These are phyloP conservation scores for Lepus americanus DNA, from an alignment of 2,113 vertebrate genomes.

Conservation along the genomic window DNA sequence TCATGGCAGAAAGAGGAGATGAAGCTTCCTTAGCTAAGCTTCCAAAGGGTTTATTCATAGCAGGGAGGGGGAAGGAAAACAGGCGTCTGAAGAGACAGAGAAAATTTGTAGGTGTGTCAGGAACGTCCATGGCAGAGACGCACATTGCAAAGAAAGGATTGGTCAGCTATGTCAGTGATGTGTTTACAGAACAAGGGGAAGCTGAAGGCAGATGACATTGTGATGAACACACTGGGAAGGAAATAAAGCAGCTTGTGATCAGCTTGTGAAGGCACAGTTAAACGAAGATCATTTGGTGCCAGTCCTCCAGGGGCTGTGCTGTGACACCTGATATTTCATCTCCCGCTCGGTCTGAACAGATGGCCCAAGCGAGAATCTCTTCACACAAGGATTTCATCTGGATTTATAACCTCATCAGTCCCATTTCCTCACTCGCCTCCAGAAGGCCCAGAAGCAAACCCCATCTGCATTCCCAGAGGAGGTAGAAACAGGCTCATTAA, in stretches of 20 bases:
- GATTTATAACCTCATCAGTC: slow-evolving; percentile 66
- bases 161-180: neutral
- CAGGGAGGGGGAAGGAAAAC: neutral
- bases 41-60: neutral
- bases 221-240: neutral
- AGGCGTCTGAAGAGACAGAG: neutral
- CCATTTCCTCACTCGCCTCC: slow-evolving; percentile 60
- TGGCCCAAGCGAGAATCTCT: slow-evolving; percentile 59
- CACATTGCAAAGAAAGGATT: neutral
- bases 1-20: neutral
- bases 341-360: slow-evolving; percentile 71
- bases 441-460: slow-evolving; percentile 58
- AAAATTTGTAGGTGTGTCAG: neutral
- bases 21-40: neutral
- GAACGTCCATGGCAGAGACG: neutral
- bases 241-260: slow-evolving; percentile 42
- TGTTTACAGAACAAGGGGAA: slow-evolving; percentile 14
- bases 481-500: slow-evolving; percentile 52
- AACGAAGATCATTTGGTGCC: slow-evolving; percentile 59
- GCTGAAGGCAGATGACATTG: neutral
- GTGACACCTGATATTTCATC: slow-evolving; percentile 71
- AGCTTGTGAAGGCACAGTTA: slow-evolving; percentile 49
- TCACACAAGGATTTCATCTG: slow-evolving; percentile 62
- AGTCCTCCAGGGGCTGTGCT: slow-evolving; percentile 40
- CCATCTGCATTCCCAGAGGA: slow-evolving; percentile 59